Evolutionary conservation across 2,797 vertebrate species (phyloP).

Genomic region (Rhinoraja longicauda): DNA sequence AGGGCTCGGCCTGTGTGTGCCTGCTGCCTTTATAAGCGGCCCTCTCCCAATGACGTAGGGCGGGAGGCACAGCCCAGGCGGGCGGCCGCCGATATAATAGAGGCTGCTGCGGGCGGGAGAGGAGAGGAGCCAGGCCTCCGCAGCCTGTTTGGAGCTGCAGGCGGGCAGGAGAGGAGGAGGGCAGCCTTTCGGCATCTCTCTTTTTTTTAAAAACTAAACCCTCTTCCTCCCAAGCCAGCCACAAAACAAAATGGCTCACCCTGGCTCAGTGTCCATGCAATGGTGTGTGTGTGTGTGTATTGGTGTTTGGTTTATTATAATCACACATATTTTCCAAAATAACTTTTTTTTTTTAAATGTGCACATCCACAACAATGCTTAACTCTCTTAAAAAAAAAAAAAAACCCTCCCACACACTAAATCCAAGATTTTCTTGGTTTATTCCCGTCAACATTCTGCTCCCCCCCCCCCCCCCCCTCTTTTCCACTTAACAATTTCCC

Average conservation of each 20-base stretch:
- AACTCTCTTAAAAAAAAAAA: neutral
- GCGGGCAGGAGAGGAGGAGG: too few relatives aligned
- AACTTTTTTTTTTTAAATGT: too few relatives aligned
- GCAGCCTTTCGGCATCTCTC: too few relatives aligned
- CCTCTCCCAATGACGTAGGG: constrained; percentile 77
- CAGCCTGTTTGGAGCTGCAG: too few relatives aligned
- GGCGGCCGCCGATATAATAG: constrained; percentile 80
- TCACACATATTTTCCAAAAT: too few relatives aligned
- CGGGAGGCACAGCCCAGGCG: constrained; percentile 86
- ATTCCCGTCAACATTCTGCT: neutral
- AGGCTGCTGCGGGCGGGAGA: constrained; percentile 63
- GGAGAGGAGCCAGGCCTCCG: constrained; percentile 41
- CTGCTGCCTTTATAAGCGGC: neutral
- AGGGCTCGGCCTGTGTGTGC: too few relatives aligned
- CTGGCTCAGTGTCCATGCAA: too few relatives aligned
- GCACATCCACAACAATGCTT: neutral
- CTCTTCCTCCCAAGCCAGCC: neutral
- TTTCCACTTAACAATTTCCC: too few relatives aligned
- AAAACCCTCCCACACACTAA: too few relatives aligned
- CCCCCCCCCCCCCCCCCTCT: neutral
- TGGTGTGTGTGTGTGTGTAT: neutral
- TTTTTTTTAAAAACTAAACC: too few relatives aligned
- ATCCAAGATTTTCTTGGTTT: neutral
- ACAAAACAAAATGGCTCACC: constrained; percentile 28
- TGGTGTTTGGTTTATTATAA: neutral